Evolutionary conservation across 2,113 vertebrate genomes (phyloP).

Genomic region (Cairina moschata): DNA sequence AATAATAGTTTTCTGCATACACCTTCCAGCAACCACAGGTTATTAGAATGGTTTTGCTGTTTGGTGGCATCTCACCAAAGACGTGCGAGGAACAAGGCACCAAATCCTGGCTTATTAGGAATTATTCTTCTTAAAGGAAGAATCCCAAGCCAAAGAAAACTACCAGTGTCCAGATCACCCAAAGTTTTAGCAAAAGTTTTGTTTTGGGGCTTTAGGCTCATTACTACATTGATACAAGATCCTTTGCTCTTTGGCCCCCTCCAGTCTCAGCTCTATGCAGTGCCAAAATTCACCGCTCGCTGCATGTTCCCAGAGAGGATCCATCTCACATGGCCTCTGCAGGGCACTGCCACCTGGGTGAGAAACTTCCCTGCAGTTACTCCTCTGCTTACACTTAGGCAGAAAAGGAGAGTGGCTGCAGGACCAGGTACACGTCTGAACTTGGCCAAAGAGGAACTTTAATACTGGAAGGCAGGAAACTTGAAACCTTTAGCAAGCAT

Average conservation of each 20-base stretch:
- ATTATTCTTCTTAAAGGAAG: background rate
- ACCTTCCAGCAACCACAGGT: background rate
- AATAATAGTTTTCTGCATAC: background rate
- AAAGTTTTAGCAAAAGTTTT: background rate
- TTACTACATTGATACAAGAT: background rate
- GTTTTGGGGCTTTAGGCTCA: background rate
- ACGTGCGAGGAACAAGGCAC: background rate
- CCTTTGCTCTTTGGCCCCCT: background rate
- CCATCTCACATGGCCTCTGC: background rate
- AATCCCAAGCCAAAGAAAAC: background rate
- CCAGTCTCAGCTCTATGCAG: background rate
- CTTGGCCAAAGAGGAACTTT: background rate
- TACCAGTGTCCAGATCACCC: background rate
- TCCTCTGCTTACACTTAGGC: background rate
- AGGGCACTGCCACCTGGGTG: background rate
- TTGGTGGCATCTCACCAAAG: background rate
- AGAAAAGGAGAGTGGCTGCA: rapidly evolving
- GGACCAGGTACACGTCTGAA: background rate
- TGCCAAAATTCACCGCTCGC: background rate
- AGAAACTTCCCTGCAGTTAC: background rate
- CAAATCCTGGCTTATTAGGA: background rate
- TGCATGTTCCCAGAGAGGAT: no score
- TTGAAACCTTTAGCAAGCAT: background rate
- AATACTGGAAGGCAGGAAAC: background rate
- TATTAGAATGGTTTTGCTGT: background rate